Conservation (phyloP, 2,888 invertebrate species). For the Odontocolon sp. region DNA sequence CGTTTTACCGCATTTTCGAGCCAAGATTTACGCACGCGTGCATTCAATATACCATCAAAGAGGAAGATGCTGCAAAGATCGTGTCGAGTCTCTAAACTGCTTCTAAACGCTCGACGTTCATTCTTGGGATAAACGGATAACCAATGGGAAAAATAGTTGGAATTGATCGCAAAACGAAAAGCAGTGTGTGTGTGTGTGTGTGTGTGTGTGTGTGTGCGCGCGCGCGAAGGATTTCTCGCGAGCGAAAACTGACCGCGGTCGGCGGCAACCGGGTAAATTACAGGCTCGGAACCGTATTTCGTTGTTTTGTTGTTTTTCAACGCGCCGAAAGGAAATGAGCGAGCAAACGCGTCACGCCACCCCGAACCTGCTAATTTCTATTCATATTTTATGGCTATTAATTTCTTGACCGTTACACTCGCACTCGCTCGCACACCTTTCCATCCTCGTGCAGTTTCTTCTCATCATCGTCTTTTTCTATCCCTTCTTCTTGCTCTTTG, state of each 20-base stretch:
- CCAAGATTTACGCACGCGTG: slow-evolving; percentile 31
- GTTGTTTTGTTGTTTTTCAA: slow-evolving; percentile 82
- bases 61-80: slow-evolving; percentile 38
- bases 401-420: slow-evolving; percentile 80
- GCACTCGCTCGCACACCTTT: slow-evolving; percentile 35
- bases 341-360: slow-evolving; percentile 81
- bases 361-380: slow-evolving; percentile 81
- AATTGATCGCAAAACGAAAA: slow-evolving; percentile 10
- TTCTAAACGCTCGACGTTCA: slow-evolving; percentile 57
- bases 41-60: slow-evolving; percentile 28
- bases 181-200: slow-evolving; percentile 17
- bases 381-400: slow-evolving; percentile 82
- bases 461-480: slow-evolving; percentile 46
- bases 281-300: slow-evolving; percentile 79
- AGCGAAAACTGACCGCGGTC: slow-evolving; percentile 67
- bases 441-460: slow-evolving; percentile 22
- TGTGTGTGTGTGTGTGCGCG: slow-evolving; percentile 4
- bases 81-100: slow-evolving; percentile 40
- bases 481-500: slow-evolving; percentile 39
- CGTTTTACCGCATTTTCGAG: not conserved
- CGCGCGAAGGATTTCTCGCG: slow-evolving; percentile 33
- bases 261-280: slow-evolving; percentile 81
- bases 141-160: not conserved
- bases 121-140: too few relatives aligned
- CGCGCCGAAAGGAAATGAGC: slow-evolving; percentile 81